Evolutionary conservation across 2,113 vertebrate species (phyloP).

Genomic region (Centropus unirufus): DNA sequence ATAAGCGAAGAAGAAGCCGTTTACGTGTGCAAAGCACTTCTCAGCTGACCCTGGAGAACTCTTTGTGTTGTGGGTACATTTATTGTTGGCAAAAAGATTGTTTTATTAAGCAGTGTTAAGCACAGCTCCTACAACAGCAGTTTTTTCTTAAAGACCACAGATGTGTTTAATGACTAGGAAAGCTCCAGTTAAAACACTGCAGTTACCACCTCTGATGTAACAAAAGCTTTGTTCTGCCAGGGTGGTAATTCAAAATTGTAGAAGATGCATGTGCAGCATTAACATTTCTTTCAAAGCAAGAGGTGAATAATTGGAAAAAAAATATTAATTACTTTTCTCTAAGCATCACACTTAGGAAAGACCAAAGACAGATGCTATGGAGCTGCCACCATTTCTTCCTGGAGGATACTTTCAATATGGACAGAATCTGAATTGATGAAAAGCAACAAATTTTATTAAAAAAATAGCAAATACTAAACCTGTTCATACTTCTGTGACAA

Average conservation of each 20-base stretch:
- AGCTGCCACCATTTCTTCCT: not conserved
- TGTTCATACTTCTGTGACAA: not conserved
- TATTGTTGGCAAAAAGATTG: not conserved
- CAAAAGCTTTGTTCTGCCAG: slow-evolving; percentile 1
- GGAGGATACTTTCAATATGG: not conserved
- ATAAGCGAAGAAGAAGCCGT: not conserved
- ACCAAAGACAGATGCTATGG: not conserved
- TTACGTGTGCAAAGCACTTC: not conserved
- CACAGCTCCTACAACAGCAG: not conserved
- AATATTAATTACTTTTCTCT: not conserved
- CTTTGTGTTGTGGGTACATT: not conserved
- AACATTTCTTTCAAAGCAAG: not conserved
- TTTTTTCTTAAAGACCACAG: not conserved
- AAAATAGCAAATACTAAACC: not conserved
- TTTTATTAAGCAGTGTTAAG: not conserved
- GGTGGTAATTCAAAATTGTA: not conserved
- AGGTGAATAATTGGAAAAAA: not conserved
- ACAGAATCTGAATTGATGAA: not conserved
- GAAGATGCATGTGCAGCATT: not conserved
- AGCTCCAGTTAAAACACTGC: not conserved
- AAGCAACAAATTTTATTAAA: not conserved
- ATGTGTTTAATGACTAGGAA: not conserved
- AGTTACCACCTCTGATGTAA: not conserved
- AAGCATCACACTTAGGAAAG: not conserved
- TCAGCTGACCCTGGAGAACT: not conserved